Evolutionary conservation across 2,888 invertebrate species (phyloP).

Genomic region (Graphium colonna): DNA sequence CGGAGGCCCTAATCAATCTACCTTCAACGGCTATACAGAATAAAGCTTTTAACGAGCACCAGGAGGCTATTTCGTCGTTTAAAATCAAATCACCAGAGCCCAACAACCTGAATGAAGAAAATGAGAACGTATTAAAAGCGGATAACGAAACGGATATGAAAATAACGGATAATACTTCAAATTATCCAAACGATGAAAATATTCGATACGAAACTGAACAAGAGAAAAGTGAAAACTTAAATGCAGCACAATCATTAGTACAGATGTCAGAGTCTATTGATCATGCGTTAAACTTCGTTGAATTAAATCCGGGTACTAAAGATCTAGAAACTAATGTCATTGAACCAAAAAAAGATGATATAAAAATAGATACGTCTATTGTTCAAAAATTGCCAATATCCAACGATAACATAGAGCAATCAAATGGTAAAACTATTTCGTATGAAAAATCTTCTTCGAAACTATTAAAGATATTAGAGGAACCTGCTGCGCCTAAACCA

Average conservation of each 20-base stretch:
- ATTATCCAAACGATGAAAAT: conserved; percentile 33
- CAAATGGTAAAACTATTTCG: conserved; percentile 41
- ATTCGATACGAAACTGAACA: conserved; percentile 65
- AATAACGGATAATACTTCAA: not conserved
- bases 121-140: conserved; percentile 34
- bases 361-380: conserved; percentile 28
- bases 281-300: conserved; percentile 53
- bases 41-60: conserved; percentile 40
- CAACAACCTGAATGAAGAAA: conserved; percentile 24
- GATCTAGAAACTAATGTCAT: conserved; percentile 25
- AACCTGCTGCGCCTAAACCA: conserved; percentile 56
- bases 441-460: conserved; percentile 73
- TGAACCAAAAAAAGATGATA: conserved; percentile 21
- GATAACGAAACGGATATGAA: conserved; percentile 17
- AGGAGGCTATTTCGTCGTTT: conserved; percentile 4
- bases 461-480: conserved; percentile 79
- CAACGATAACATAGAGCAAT: conserved; percentile 44
- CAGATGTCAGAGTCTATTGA: conserved; percentile 73
- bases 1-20: conserved; percentile 70
- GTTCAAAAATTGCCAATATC: conserved; percentile 50
- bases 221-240: conserved; percentile 71
- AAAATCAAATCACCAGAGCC: conserved; percentile 28
- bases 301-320: conserved; percentile 41
- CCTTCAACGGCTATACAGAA: conserved; percentile 63
- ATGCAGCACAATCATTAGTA: conserved; percentile 72